Percentiles rank a stretch among this genome's conserved stretches.
phyloP scores from a whole-genome alignment of 2,797 vertebrate genomes.

The Phrynocephalus vlangalii region DNA sequence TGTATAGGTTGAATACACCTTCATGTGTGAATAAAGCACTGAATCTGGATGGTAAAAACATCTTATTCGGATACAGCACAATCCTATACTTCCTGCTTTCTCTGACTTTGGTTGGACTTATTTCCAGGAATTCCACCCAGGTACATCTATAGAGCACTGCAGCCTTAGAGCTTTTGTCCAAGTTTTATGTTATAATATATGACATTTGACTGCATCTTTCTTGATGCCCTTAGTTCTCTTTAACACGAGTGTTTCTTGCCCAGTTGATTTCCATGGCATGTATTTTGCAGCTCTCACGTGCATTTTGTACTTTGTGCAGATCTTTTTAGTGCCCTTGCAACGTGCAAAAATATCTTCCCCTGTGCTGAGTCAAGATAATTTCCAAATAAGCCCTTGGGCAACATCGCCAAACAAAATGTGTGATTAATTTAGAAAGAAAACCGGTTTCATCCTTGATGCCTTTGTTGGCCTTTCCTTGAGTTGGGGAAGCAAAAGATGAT shows the following conservation, averaged over 20 bases:
- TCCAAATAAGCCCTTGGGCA: constrained; percentile 73
- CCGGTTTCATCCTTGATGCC: constrained; percentile 75
- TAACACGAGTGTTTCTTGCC: constrained; percentile 1
- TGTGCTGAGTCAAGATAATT: constrained; percentile 48
- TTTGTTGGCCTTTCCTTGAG: constrained; percentile 66
- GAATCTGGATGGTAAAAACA: too few species aligned
- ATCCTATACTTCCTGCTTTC: too few species aligned
- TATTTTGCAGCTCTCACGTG: background rate
- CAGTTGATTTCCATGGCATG: constrained; percentile 25
- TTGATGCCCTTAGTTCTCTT: background rate
- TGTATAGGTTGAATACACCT: too few species aligned
- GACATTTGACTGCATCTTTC: background rate
- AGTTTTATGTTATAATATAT: background rate
- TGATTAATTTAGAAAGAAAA: constrained; percentile 78
- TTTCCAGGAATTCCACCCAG: background rate
- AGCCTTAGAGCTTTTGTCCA: background rate
- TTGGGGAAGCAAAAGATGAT: constrained; percentile 62
- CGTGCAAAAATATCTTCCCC: constrained; percentile 49
- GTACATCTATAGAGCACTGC: background rate
- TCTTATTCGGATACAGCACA: too few species aligned
- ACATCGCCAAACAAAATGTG: constrained; percentile 64
- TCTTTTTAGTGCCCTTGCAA: constrained; percentile 38
- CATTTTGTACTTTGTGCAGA: constrained; percentile 50
- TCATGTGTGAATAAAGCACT: too few species aligned
- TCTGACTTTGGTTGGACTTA: too few species aligned